Conservation (phyloP, 92 coral and sea anemone species). For the Zoanthus sociatus region DNA sequence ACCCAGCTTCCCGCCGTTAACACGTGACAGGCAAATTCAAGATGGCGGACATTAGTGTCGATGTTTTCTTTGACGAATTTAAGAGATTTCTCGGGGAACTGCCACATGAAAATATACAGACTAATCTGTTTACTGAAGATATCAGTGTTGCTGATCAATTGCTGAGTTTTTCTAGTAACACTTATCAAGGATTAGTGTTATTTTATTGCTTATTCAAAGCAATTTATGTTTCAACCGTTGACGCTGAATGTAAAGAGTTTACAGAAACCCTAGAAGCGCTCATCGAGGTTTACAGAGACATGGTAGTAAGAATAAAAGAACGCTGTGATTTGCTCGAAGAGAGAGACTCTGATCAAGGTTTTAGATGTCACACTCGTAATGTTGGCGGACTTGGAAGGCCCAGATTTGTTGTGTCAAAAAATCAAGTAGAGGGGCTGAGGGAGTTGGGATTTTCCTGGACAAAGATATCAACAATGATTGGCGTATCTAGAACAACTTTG, state of each 20-base stretch:
- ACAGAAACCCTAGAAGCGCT: slow-evolving; percentile 31
- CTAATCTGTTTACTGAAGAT: slow-evolving; percentile 34
- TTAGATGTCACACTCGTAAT: slow-evolving; percentile 34
- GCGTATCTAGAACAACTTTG: slow-evolving; percentile 63
- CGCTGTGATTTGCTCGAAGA: slow-evolving; percentile 37
- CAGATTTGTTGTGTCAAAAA: slow-evolving; percentile 47
- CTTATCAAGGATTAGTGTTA: slow-evolving; percentile 37
- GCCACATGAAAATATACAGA: slow-evolving; percentile 8
- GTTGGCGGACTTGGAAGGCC: slow-evolving; percentile 53
- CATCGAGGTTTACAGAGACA: slow-evolving; percentile 33
- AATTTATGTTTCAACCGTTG: slow-evolving; percentile 35
- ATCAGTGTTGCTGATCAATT: slow-evolving; percentile 22
- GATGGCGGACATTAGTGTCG: slow-evolving; percentile 38
- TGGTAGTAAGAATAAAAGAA: slow-evolving; percentile 24
- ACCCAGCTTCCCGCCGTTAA: slow-evolving; percentile 27
- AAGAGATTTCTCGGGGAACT: slow-evolving; percentile 34
- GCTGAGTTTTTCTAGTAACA: slow-evolving; percentile 1
- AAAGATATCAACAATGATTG: slow-evolving; percentile 59
- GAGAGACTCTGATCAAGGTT: slow-evolving; percentile 24
- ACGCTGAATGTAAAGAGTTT: slow-evolving; percentile 32
- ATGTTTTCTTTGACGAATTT: slow-evolving; percentile 42
- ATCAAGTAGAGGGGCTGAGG: slow-evolving; percentile 54
- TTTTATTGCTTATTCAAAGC: slow-evolving; percentile 32
- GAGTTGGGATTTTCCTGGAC: slow-evolving; percentile 70
- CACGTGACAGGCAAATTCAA: slow-evolving; percentile 20